Evolutionary conservation across 2,797 vertebrate species (phyloP).

Genomic region (Syngnathus rostellatus): DNA sequence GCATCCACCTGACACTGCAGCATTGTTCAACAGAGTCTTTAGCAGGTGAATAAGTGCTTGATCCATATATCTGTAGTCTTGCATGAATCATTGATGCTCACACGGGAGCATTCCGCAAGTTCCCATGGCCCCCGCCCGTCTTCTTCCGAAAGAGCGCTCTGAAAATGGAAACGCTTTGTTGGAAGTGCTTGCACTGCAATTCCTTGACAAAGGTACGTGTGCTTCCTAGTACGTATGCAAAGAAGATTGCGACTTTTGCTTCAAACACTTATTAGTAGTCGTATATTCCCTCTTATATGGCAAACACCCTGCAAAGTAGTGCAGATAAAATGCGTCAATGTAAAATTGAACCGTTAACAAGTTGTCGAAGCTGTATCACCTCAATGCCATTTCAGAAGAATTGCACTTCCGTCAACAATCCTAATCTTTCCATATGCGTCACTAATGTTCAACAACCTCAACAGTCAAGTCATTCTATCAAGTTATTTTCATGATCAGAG

Average conservation of each 20-base stretch:
- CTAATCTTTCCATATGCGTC: background rate
- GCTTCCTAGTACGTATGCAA: background rate
- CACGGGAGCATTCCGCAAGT: slow-evolving; percentile 5
- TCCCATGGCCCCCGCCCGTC: slow-evolving; percentile 18
- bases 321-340: background rate
- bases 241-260: background rate
- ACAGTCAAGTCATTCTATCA: background rate
- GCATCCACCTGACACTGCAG: slow-evolving; percentile 17
- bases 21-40: slow-evolving; percentile 23
- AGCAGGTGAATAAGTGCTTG: slow-evolving; percentile 37
- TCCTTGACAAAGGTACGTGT: slow-evolving; percentile 19
- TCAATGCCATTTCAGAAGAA: background rate
- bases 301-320: background rate
- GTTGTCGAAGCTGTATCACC: too few species aligned
- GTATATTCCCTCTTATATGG: background rate
- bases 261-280: background rate
- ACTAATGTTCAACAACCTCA: background rate
- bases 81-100: slow-evolving; percentile 41
- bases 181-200: slow-evolving; percentile 14
- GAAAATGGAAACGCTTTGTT: slow-evolving; percentile 17
- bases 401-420: background rate
- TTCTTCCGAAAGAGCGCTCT: slow-evolving; percentile 21
- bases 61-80: slow-evolving; percentile 28
- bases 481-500: background rate
- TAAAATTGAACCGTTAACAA: too few species aligned